Percentiles rank a stretch among this genome's conserved stretches.
These are phyloP conservation scores for Lumbricus terrestris DNA, from an alignment of 2,888 invertebrate species.

Conservation along the genomic window DNA sequence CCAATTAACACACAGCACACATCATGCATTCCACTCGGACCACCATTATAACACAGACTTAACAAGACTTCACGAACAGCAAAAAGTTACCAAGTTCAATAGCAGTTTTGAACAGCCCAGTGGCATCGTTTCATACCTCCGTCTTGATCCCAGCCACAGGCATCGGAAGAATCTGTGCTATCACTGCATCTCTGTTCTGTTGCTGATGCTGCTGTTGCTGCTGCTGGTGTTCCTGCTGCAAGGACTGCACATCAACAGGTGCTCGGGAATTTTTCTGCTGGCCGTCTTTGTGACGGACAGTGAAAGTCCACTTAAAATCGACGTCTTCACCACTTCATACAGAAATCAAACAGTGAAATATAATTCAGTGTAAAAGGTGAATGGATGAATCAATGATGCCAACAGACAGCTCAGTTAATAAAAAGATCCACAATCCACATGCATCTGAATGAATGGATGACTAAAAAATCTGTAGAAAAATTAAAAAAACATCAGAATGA, in stretches of 20 bases:
- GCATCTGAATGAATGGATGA: not conserved
- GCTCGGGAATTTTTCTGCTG: not conserved
- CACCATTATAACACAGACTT: too few relatives aligned
- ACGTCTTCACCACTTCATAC: not conserved
- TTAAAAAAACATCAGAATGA: too few relatives aligned
- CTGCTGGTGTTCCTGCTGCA: not conserved
- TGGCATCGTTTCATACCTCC: not conserved
- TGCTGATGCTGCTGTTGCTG: not conserved
- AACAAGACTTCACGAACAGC: not conserved
- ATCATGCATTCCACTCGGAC: not conserved
- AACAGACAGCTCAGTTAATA: not conserved
- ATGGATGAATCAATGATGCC: not conserved
- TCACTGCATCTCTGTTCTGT: not conserved
- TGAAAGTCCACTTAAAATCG: not conserved
- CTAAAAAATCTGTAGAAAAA: too few relatives aligned
- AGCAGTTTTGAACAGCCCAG: not conserved
- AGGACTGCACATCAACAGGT: not conserved
- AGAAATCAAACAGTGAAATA: not conserved
- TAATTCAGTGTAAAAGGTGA: not conserved
- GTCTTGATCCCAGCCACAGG: not conserved
- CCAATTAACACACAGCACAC: not conserved
- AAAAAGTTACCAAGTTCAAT: not conserved
- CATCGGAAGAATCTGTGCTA: not conserved
- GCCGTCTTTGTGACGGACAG: constrained; percentile 6
- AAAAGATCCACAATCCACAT: not conserved